Evolutionary conservation across 2,888 invertebrate species (phyloP).

Genomic region (Diogma glabrata): DNA sequence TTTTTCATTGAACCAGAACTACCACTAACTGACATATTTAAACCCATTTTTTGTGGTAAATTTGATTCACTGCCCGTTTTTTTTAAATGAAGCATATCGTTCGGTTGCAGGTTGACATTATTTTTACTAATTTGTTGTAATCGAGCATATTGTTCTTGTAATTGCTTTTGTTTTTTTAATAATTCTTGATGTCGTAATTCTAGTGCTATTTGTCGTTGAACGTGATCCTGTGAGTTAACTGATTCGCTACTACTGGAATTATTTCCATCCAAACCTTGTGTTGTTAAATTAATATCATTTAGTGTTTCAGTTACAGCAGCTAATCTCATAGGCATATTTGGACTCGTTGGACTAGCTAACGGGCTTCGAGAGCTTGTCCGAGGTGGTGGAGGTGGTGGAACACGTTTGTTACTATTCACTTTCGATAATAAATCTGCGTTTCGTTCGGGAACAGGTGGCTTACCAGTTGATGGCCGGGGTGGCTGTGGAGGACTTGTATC

Average conservation of each 20-base stretch:
- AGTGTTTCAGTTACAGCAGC: slow-evolving; percentile 34
- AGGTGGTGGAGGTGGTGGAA: slow-evolving; percentile 88
- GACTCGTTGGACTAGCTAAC: slow-evolving; percentile 70
- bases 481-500: slow-evolving; percentile 66
- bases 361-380: slow-evolving; percentile 82
- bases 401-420: slow-evolving; percentile 58
- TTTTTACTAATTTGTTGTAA: slow-evolving; percentile 78
- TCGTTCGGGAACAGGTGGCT: slow-evolving; percentile 74
- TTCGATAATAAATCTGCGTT: slow-evolving; percentile 65
- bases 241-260: slow-evolving; percentile 67
- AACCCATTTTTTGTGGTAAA: slow-evolving; percentile 68
- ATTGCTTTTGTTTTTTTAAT: slow-evolving; percentile 71
- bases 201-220: slow-evolving; percentile 59
- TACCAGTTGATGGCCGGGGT: slow-evolving; percentile 45
- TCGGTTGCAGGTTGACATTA: slow-evolving; percentile 51
- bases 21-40: slow-evolving; percentile 41
- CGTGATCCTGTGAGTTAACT: slow-evolving; percentile 61
- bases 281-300: slow-evolving; percentile 2
- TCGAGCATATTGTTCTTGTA: slow-evolving; percentile 85
- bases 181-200: slow-evolving; percentile 84
- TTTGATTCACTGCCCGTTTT: slow-evolving; percentile 85
- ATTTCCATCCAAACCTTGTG: slow-evolving; percentile 31
- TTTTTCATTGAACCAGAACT: slow-evolving; percentile 24
- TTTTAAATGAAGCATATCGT: slow-evolving; percentile 49
- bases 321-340: slow-evolving; percentile 49